These are phyloP conservation scores for Phyto melanocephala DNA, from an alignment of 2,888 invertebrate genomes.

Conservation along the genomic window DNA sequence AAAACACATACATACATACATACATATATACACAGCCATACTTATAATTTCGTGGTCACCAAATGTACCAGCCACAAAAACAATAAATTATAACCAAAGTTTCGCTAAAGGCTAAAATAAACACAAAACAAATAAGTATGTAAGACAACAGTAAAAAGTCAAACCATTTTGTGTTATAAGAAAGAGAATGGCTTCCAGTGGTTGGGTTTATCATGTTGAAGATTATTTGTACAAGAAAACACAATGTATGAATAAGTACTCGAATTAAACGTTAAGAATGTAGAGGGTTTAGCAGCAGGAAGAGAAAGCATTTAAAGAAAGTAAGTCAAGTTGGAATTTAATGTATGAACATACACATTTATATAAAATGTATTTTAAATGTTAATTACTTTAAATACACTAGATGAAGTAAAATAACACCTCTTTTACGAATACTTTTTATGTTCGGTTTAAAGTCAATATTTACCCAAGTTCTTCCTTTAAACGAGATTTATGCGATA, in stretches of 20 bases:
- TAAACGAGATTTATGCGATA: constrained; percentile 60
- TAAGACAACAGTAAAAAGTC: constrained; percentile 10
- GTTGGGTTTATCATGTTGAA: constrained; percentile 9
- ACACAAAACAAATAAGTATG: constrained; percentile 14
- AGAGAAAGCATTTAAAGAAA: background rate
- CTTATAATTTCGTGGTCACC: constrained; percentile 54
- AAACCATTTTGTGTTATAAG: constrained; percentile 7
- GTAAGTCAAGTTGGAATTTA: too few species aligned
- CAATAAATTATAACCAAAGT: constrained; percentile 60
- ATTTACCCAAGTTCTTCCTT: constrained; percentile 49
- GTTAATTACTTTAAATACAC: too few species aligned
- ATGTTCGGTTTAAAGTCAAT: constrained; percentile 19
- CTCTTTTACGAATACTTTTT: background rate
- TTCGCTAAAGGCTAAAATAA: constrained; percentile 50
- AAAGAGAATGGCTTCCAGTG: background rate
- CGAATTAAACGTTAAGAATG: background rate
- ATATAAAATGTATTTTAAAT: too few species aligned
- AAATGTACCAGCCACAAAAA: constrained; percentile 49
- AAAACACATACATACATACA: constrained; percentile 21
- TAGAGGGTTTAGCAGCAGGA: background rate
- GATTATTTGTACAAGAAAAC: constrained; percentile 22
- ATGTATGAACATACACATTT: too few species aligned
- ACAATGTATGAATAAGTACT: constrained; percentile 32
- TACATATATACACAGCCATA: constrained; percentile 31
- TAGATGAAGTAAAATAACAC: background rate